Conservation (phyloP, 2,888 invertebrate species). For the Antheraea yamamai region DNA sequence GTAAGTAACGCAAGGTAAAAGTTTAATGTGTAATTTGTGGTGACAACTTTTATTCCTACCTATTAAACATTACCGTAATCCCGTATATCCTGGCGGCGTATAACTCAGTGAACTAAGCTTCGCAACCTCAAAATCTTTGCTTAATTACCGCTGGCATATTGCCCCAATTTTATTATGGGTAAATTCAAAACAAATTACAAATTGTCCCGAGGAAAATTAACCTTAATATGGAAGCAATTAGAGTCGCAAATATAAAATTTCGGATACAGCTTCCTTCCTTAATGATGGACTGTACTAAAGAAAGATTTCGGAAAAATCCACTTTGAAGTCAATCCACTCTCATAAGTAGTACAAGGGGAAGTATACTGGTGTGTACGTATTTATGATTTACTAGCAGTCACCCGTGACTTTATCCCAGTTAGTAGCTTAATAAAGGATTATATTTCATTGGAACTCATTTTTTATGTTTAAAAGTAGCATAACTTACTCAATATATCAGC, state of each 20-base stretch:
- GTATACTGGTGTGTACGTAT: background rate
- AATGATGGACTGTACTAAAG: background rate
- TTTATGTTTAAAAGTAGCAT: too few species aligned
- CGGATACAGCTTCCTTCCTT: background rate
- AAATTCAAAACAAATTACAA: background rate
- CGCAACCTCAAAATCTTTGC: background rate
- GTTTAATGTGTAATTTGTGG: background rate
- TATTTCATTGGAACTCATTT: too few species aligned
- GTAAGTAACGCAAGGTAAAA: too few species aligned
- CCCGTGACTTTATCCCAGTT: too few species aligned
- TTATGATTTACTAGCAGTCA: background rate
- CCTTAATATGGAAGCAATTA: background rate
- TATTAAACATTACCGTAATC: background rate
- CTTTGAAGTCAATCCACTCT: background rate
- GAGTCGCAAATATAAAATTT: background rate
- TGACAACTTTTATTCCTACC: background rate
- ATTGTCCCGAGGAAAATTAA: background rate
- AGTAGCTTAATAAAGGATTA: too few species aligned
- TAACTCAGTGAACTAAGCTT: constrained; percentile 4
- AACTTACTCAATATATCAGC: too few species aligned
- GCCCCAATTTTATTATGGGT: background rate
- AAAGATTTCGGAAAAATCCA: background rate
- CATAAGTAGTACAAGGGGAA: background rate
- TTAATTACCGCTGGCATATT: background rate
- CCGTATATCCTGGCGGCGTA: background rate